phyloP scores from a whole-genome alignment of 2,113 vertebrate species.

The Corvus hawaiiensis region DNA sequence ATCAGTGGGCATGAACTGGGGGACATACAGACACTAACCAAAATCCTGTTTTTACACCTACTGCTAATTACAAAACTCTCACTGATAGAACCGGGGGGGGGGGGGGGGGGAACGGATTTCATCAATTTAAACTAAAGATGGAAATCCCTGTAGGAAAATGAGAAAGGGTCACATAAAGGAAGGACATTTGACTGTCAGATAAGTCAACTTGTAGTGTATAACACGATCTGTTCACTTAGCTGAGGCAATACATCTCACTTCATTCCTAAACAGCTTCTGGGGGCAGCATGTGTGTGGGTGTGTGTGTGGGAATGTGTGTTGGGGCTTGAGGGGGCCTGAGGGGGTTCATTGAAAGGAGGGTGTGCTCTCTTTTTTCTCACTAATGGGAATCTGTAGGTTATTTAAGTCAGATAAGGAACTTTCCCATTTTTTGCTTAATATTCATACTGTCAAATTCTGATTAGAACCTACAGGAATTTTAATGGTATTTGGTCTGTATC shows the following conservation, averaged over 20 bases:
- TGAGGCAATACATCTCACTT: background rate
- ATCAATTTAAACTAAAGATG: background rate
- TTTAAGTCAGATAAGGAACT: background rate
- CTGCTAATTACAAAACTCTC: background rate
- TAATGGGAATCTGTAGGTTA: background rate
- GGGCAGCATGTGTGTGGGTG: accelerated
- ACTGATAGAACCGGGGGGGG: background rate
- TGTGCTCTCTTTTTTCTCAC: background rate
- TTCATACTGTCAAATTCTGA: background rate
- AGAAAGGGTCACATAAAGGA: background rate
- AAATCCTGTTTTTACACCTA: background rate
- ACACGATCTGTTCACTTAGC: background rate
- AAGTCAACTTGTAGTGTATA: background rate
- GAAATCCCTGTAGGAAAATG: background rate
- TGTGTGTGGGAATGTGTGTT: no score
- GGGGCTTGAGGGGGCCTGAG: background rate
- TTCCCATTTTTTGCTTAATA: background rate
- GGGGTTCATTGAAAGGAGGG: accelerated
- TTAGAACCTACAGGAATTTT: background rate
- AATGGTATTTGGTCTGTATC: background rate
- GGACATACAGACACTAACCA: background rate
- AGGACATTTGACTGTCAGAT: background rate
- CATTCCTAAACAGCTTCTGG: background rate
- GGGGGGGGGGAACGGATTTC: background rate
- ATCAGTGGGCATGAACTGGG: background rate